A percentile compares a stretch with the other conserved stretches of the same genome.
Conservation (phyloP, 1,140 invertebrate species). For the Argopecten irradians region DNA sequence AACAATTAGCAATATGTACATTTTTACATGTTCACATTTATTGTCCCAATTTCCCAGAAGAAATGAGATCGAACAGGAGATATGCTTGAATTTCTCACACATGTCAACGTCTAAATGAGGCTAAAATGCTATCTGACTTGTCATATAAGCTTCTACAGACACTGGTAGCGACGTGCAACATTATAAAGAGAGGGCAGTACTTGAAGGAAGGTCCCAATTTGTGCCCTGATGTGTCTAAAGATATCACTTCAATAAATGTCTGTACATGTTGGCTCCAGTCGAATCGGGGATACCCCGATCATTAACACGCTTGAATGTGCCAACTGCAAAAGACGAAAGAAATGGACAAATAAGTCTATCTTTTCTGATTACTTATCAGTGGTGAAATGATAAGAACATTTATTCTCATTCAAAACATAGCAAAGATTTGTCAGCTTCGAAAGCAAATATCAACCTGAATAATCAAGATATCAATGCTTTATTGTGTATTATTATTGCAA, state of each 20-base stretch:
- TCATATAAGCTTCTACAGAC: neutral
- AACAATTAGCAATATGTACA: no score
- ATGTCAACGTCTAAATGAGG: neutral
- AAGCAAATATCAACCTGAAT: neutral
- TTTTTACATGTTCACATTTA: no score
- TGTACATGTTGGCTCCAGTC: neutral
- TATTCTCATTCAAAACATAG: neutral
- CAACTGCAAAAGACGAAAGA: neutral
- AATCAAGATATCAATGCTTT: neutral
- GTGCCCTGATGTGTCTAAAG: neutral
- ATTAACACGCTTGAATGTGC: conserved; percentile 3
- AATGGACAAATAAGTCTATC: neutral
- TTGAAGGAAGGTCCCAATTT: neutral
- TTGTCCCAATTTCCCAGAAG: neutral
- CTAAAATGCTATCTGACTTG: neutral
- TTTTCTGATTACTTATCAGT: neutral
- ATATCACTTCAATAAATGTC: neutral
- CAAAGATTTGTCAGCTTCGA: neutral
- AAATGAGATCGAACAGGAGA: neutral
- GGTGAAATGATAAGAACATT: neutral
- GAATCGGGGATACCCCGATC: neutral
- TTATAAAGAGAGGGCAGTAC: neutral
- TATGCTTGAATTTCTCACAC: neutral
- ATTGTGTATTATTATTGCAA: neutral
- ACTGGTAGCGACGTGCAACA: neutral